phyloP scores from a whole-genome alignment of 2,888 invertebrate genomes.

The Crocallis elinguaria region DNA sequence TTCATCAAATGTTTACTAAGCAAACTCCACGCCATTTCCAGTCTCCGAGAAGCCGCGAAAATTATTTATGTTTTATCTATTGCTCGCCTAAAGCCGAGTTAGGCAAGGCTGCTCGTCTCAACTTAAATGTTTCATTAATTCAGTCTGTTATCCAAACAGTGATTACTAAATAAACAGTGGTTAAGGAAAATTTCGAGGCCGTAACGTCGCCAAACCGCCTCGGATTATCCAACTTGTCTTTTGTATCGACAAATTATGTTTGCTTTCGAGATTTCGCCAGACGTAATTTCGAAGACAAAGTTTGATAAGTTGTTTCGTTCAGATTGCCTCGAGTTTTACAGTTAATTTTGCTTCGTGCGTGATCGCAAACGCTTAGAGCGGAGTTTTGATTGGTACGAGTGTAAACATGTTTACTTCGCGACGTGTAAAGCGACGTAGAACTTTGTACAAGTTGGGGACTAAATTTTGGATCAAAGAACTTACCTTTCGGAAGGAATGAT shows the following conservation, averaged over 20 bases:
- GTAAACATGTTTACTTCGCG: constrained; percentile 25
- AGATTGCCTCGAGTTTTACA: constrained; percentile 35
- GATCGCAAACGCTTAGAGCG: constrained; percentile 23
- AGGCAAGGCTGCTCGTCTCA: constrained; percentile 55
- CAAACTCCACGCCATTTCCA: constrained; percentile 47
- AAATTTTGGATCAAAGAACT: constrained; percentile 42
- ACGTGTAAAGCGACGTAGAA: constrained; percentile 11
- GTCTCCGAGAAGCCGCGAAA: constrained; percentile 50
- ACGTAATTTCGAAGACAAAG: constrained; percentile 46
- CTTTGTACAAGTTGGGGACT: constrained; percentile 6
- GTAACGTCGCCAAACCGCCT: constrained; percentile 35
- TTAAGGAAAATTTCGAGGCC: constrained; percentile 49
- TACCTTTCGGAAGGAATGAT: constrained; percentile 85
- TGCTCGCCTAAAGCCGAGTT: constrained; percentile 42
- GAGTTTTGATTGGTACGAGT: constrained; percentile 15
- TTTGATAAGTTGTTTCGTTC: constrained; percentile 45
- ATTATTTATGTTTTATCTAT: constrained; percentile 58
- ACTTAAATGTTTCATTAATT: constrained; percentile 77
- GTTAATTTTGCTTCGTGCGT: constrained; percentile 31
- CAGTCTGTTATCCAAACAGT: constrained; percentile 64
- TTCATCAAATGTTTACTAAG: constrained; percentile 68
- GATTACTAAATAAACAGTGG: constrained; percentile 68
- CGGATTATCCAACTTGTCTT: constrained; percentile 59
- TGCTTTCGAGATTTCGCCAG: constrained; percentile 53
- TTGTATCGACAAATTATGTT: constrained; percentile 62